phyloP scores from a whole-genome alignment of 2,888 invertebrate species.

The Parnassius smintheus region DNA sequence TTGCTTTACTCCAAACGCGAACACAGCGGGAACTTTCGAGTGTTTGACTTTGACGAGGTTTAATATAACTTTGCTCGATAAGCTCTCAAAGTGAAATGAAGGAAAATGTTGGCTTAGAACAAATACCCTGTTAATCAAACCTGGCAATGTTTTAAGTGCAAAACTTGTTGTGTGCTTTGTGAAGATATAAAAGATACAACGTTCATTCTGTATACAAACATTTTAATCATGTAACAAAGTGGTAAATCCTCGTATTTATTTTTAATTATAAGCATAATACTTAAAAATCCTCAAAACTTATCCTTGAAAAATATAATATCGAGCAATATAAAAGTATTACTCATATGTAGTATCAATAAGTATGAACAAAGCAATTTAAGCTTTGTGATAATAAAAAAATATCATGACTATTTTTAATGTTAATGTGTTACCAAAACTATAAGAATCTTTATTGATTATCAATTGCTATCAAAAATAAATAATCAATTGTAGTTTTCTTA shows the following conservation, averaged over 20 bases:
- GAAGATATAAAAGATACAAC: slow-evolving; percentile 45
- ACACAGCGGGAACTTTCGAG: slow-evolving; percentile 46
- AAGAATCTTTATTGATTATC: too few species aligned
- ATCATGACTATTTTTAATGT: too few species aligned
- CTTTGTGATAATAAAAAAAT: too few species aligned
- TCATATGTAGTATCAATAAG: too few species aligned
- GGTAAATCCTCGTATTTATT: slow-evolving; percentile 2
- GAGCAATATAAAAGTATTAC: too few species aligned
- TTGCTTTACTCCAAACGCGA: slow-evolving; percentile 40
- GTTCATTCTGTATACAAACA: slow-evolving; percentile 26
- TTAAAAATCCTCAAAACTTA: too few species aligned
- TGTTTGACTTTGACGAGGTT: slow-evolving; percentile 52
- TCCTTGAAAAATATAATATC: too few species aligned
- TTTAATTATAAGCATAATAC: background rate
- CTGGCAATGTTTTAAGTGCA: slow-evolving; percentile 46
- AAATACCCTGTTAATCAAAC: slow-evolving; percentile 49
- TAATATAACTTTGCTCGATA: slow-evolving; percentile 48
- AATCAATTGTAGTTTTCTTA: too few species aligned
- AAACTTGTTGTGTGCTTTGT: slow-evolving; percentile 60
- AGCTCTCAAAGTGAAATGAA: slow-evolving; percentile 46
- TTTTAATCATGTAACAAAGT: slow-evolving; percentile 19
- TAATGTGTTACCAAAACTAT: too few species aligned
- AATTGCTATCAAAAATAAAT: too few species aligned
- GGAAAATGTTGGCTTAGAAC: slow-evolving; percentile 43
- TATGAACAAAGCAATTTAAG: too few species aligned